Conservation (phyloP, 2,888 invertebrate genomes). For the Zaprionus bogoriensis region DNA sequence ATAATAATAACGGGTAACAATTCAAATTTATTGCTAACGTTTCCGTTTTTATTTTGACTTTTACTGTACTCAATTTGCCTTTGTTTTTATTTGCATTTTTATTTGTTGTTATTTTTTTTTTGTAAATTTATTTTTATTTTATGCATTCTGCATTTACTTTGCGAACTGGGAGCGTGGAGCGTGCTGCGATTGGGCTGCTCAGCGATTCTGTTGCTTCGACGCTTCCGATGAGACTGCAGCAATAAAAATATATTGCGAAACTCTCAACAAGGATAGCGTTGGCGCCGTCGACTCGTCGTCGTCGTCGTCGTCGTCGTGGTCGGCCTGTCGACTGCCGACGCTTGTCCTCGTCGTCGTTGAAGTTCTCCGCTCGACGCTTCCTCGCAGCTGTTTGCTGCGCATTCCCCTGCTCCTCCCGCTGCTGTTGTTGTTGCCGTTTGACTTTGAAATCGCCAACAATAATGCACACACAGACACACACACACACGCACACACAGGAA, state of each 20-base stretch:
- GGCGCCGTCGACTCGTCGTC: conserved; percentile 40
- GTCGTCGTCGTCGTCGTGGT: conserved; percentile 24
- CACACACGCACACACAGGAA: conserved; percentile 19
- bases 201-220: conserved; percentile 71
- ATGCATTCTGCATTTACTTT: conserved; percentile 29
- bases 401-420: conserved; percentile 46
- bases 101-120: background rate
- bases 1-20: no score
- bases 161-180: conserved; percentile 2
- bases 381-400: conserved; percentile 52
- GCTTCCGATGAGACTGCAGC: conserved; percentile 79
- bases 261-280: conserved; percentile 77
- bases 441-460: conserved; percentile 76
- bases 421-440: conserved; percentile 65
- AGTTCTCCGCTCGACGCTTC: conserved; percentile 53
- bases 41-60: background rate
- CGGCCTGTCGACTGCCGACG: conserved; percentile 51
- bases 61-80: background rate
- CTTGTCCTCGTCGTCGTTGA: conserved; percentile 46
- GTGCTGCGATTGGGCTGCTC: conserved; percentile 32
- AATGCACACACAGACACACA: conserved; percentile 50
- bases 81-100: background rate
- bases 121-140: conserved; percentile 25
- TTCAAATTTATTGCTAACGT: background rate
- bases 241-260: conserved; percentile 79